Evolutionary conservation across 2,888 invertebrate genomes (phyloP).

Genomic region (Alsophila aescularia): DNA sequence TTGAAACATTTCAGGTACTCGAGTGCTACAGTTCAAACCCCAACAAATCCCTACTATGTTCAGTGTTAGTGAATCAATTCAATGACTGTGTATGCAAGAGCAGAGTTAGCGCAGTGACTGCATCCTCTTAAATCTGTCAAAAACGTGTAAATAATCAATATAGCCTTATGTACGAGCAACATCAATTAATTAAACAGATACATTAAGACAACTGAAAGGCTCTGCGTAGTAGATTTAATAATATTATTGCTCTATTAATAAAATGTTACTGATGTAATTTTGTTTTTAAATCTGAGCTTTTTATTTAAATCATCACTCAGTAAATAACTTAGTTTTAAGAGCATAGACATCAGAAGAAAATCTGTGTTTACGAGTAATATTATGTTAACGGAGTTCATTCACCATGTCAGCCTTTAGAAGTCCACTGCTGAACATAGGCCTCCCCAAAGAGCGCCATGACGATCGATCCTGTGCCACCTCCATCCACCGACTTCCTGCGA

Average conservation of each 20-base stretch:
- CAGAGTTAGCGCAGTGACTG: constrained; percentile 71
- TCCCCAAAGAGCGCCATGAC: too few species aligned
- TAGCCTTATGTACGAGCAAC: constrained; percentile 32
- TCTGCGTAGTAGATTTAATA: constrained; percentile 70
- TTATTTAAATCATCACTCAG: neutral
- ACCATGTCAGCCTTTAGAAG: too few species aligned
- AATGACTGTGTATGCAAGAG: constrained; percentile 82
- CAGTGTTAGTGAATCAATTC: constrained; percentile 79
- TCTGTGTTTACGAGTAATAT: too few species aligned
- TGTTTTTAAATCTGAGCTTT: constrained; percentile 38
- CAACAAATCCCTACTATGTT: constrained; percentile 73
- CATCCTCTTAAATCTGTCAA: constrained; percentile 60
- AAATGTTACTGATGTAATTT: constrained; percentile 73
- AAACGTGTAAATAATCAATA: constrained; percentile 49
- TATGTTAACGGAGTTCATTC: too few species aligned
- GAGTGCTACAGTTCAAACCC: constrained; percentile 78
- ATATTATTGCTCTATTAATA: constrained; percentile 77
- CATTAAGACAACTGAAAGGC: constrained; percentile 46
- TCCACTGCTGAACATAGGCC: too few species aligned
- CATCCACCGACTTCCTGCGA: too few species aligned
- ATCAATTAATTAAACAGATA: constrained; percentile 30
- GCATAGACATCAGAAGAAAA: too few species aligned
- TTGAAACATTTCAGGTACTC: constrained; percentile 68
- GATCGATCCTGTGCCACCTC: too few species aligned
- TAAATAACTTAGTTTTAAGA: neutral